A percentile compares a stretch with the other conserved stretches of the same genome.
phyloP scores from a whole-genome alignment of 2,797 vertebrate species.

The Gambusia yucatana region DNA sequence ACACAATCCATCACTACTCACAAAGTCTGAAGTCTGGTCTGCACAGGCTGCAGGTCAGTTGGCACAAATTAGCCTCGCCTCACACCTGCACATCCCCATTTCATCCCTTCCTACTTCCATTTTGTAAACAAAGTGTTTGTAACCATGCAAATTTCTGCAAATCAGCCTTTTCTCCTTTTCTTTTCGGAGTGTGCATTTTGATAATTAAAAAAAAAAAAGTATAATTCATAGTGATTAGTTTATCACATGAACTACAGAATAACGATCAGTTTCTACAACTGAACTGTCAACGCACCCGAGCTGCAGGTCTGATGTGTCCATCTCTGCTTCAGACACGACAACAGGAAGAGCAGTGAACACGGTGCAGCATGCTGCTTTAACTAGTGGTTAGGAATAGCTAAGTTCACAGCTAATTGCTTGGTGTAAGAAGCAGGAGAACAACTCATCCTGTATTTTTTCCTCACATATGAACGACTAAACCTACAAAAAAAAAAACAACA shows the following conservation, averaged over 20 bases:
- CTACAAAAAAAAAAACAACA: background rate
- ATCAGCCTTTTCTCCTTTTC: background rate
- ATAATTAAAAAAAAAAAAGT: background rate
- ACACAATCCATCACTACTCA: constrained; percentile 43
- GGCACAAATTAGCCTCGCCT: background rate
- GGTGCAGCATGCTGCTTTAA: background rate
- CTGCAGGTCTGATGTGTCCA: background rate
- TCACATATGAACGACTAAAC: background rate
- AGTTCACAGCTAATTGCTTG: background rate
- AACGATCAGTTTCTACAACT: background rate
- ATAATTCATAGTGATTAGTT: background rate
- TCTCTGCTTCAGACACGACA: background rate
- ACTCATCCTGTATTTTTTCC: background rate
- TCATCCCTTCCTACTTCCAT: background rate
- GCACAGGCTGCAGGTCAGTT: background rate
- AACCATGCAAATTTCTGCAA: background rate
- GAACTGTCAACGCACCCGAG: background rate
- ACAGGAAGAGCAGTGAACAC: background rate
- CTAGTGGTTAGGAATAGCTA: background rate
- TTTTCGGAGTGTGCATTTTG: background rate
- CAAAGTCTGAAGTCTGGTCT: constrained; percentile 7
- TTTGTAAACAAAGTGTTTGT: background rate
- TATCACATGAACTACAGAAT: background rate
- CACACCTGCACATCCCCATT: background rate
- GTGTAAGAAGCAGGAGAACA: background rate